A percentile compares a stretch with the other conserved stretches of the same genome.
Evolutionary conservation across 2,113 vertebrate genomes (phyloP).

Genomic region (Ellobius talpinus): DNA sequence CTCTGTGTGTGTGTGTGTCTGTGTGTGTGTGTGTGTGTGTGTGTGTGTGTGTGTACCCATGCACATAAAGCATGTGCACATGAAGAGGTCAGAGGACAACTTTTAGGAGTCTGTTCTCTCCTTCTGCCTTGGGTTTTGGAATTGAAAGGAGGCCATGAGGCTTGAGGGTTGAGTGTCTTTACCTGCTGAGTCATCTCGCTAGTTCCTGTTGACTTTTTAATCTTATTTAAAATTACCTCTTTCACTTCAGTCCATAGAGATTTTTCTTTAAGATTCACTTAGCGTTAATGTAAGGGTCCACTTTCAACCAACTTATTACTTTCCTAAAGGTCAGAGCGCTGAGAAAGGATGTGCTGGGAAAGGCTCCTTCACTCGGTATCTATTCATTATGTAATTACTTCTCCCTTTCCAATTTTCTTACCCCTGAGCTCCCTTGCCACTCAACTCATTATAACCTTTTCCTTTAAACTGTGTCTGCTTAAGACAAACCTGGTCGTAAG

Average conservation of each 20-base stretch:
- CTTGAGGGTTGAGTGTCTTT: not conserved
- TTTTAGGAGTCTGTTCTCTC: not conserved
- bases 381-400: slow-evolving; percentile 39
- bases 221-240: not conserved
- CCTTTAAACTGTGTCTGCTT: not conserved
- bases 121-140: not conserved
- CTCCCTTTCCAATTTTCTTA: not conserved
- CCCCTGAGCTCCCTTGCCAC: not conserved
- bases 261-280: not conserved
- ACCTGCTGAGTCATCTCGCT: too few species aligned
- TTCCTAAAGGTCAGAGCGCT: slow-evolving; percentile 18
- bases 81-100: not conserved
- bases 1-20: too few species aligned
- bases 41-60: not conserved
- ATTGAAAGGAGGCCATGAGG: too few species aligned
- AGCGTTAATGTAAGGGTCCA: not conserved
- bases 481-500: not conserved
- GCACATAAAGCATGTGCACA: not conserved
- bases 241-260: not conserved
- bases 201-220: not conserved
- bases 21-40: not conserved
- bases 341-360: not conserved
- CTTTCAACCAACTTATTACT: not conserved
- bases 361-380: not conserved
- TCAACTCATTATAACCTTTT: not conserved